Base-by-base conservation (phyloP, 2,113 vertebrate genomes). In the Suricata suricatta region DNA sequence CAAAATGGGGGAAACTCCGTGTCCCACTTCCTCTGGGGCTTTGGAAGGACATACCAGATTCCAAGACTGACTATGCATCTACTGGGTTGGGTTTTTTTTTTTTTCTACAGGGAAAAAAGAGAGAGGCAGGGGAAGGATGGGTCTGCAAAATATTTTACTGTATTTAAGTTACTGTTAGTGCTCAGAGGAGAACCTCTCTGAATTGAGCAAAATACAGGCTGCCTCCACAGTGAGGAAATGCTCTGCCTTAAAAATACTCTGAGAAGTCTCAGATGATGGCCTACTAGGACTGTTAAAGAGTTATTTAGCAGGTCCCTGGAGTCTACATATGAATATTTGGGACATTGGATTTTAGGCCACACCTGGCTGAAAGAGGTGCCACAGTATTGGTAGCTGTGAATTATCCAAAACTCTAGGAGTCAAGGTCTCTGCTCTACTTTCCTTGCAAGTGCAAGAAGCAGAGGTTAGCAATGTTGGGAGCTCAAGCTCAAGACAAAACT, bases 1-100 rank as follows among this genome's bases (percentile, higher is more conserved):
- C 23, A 66, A 47, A 29, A 6, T 29, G 12, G 4, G 10, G 14
- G 11, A 12, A 1, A 29, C 1, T 52, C 27, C 0, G 13, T 3
- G 7, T 0, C 60, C 10, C 2, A 9, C 68, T 82, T 86, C 12
- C 33, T 84, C 88, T 80, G 31, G 13, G 3, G 15, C 27, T n/a
- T 69, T 47, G 25, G n/a, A 87, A 64, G 12, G 5, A 69, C 50
- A 84, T 7, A 79, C 2, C n/a, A 79, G 54, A 90, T 9, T n/a
- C 60, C 38, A 50, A 6, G 50, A 57, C 47, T 81, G 52, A 50
- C 74, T 12, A 54, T 27, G 17, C 57, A 33, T 90, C 54, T 60
- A 15, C 29, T 52, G 7, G 7, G 11, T 16, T 17, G 12, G n/a
- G n/a, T 60, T 80, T 64, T 33, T 64, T 50, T 50, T 50, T 54